phyloP scores from a whole-genome alignment of 1,140 invertebrate species.

The Bombus vancouverensis region DNA sequence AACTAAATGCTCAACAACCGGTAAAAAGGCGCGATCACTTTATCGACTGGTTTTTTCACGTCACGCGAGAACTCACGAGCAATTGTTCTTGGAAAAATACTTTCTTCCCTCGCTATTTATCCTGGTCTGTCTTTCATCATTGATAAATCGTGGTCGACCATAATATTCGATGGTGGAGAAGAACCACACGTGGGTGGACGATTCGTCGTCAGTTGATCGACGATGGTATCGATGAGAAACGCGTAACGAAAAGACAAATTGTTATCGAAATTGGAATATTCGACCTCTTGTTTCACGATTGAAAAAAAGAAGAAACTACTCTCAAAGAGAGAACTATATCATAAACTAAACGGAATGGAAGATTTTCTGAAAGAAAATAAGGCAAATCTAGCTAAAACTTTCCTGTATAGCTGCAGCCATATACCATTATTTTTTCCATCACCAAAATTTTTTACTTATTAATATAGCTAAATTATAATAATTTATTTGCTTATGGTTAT shows the following conservation, averaged over 20 bases:
- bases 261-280: background rate
- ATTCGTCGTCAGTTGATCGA: background rate
- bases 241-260: conserved; percentile 25
- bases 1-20: background rate
- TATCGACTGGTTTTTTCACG: background rate
- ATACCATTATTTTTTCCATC: no score
- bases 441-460: no score
- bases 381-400: no score
- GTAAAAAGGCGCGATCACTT: no score
- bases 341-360: background rate
- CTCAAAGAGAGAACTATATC: background rate
- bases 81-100: conserved; percentile 16
- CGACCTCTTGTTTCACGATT: background rate
- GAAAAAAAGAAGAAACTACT: background rate
- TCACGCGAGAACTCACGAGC: background rate
- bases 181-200: background rate
- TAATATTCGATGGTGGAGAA: background rate
- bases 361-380: background rate
- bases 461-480: no score
- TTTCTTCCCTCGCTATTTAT: background rate
- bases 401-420: no score
- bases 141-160: conserved; percentile 18
- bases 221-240: conserved; percentile 22
- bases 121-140: background rate
- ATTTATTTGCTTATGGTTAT: no score